Percentiles rank a stretch among this genome's conserved stretches.
phyloP scores from a whole-genome alignment of 1,140 invertebrate species.

The Sinonovacula constricta region DNA sequence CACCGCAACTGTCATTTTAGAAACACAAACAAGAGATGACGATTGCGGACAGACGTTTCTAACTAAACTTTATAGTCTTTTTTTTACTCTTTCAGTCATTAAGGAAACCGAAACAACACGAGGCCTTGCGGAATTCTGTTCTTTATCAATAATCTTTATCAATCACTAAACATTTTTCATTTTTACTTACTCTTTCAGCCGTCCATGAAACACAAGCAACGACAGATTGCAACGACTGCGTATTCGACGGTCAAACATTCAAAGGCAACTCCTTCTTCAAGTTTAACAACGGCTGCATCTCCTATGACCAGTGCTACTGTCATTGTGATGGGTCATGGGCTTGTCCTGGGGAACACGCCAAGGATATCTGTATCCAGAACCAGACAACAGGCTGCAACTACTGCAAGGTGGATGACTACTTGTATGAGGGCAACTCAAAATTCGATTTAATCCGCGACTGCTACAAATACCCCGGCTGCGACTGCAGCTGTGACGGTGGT shows the following conservation, averaged over 20 bases:
- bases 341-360: slow-evolving; percentile 55
- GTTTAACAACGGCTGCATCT: slow-evolving; percentile 53
- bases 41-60: no score
- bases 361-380: slow-evolving; percentile 53
- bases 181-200: no score
- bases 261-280: slow-evolving; percentile 54
- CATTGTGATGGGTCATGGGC: slow-evolving; percentile 62
- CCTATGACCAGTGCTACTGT: slow-evolving; percentile 56
- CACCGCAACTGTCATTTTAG: no score
- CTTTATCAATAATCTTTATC: no score
- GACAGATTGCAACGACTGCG: slow-evolving; percentile 6
- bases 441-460: slow-evolving; percentile 61
- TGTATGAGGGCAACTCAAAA: slow-evolving; percentile 53
- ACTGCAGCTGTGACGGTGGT: slow-evolving; percentile 60
- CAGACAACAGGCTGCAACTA: slow-evolving; percentile 22
- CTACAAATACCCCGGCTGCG: slow-evolving; percentile 55
- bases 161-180: no score
- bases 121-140: no score
- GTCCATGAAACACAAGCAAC: no score
- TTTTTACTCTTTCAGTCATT: no score
- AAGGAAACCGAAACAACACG: no score
- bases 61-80: no score
- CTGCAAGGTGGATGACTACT: slow-evolving; percentile 55
- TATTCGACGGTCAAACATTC: slow-evolving; percentile 19
- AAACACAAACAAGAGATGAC: no score